Conservation (phyloP, 23 tunicate species). For the Styela clava region DNA sequence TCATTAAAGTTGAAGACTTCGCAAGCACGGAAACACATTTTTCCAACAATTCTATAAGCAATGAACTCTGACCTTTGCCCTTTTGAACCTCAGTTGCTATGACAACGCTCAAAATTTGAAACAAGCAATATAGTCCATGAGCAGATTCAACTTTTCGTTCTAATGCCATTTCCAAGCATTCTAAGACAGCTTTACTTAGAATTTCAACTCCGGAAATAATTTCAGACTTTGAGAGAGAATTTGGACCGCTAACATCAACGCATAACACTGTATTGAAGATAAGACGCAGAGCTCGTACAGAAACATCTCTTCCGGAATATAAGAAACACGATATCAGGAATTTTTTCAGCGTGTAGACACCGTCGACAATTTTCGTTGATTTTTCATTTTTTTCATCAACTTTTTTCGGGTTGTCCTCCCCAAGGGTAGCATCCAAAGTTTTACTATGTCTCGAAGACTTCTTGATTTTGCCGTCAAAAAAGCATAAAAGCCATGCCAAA, state of each 20-base stretch:
- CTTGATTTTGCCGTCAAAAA: background rate
- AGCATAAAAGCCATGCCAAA: slow-evolving; percentile 4
- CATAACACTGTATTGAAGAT: slow-evolving; percentile 2
- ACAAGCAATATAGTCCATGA: slow-evolving; percentile 6
- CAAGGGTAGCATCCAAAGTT: background rate
- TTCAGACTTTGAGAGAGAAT: background rate
- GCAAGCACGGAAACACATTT: background rate
- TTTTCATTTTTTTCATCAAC: background rate
- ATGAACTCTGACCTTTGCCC: background rate
- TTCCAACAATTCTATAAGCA: background rate
- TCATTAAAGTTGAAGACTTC: background rate
- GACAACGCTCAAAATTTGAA: background rate
- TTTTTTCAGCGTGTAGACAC: background rate
- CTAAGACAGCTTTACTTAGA: background rate
- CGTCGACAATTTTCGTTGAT: background rate
- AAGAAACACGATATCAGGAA: slow-evolving; percentile 19
- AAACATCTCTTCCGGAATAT: slow-evolving; percentile 12
- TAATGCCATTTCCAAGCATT: slow-evolving; percentile 5
- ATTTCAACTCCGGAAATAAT: background rate
- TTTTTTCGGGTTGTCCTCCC: background rate
- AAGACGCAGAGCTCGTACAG: slow-evolving; percentile 2
- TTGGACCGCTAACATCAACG: background rate
- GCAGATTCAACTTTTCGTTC: slow-evolving; percentile 2
- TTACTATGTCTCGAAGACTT: background rate
- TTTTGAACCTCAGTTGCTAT: background rate